phyloP scores from a whole-genome alignment of 2,888 invertebrate genomes.

The Congeria kusceri region DNA sequence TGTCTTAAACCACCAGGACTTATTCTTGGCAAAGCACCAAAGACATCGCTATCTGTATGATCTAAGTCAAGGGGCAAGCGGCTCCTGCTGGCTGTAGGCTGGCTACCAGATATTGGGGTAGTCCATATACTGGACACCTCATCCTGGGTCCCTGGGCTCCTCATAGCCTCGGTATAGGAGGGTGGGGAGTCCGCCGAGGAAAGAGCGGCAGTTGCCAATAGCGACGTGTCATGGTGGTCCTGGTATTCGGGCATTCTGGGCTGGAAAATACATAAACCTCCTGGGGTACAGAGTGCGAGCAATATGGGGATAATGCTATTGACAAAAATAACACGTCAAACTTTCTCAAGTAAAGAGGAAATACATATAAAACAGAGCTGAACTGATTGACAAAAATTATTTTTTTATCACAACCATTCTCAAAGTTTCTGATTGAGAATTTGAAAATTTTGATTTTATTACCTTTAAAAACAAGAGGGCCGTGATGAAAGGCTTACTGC shows the following conservation, averaged over 20 bases:
- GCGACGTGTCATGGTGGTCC: constrained; percentile 25
- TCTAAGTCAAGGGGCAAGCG: constrained; percentile 41
- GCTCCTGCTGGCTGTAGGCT: constrained; percentile 28
- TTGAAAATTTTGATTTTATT: too few relatives aligned
- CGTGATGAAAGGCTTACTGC: too few relatives aligned
- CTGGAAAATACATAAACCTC: too few relatives aligned
- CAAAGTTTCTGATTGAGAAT: too few relatives aligned
- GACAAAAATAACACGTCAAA: too few relatives aligned
- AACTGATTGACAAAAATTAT: too few relatives aligned
- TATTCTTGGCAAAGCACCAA: constrained; percentile 37
- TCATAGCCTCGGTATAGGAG: constrained; percentile 80
- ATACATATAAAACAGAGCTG: too few relatives aligned
- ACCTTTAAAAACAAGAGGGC: too few relatives aligned
- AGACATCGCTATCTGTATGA: constrained; percentile 22
- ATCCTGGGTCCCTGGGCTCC: constrained; percentile 53
- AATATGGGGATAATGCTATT: too few relatives aligned
- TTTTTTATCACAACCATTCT: too few relatives aligned
- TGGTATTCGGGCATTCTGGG: constrained; percentile 16
- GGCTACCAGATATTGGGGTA: constrained; percentile 64
- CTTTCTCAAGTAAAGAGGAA: too few relatives aligned
- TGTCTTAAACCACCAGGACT: constrained; percentile 29
- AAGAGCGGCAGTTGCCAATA: constrained; percentile 18
- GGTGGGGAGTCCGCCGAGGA: constrained; percentile 77
- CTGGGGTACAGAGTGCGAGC: too few relatives aligned
- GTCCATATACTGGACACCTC: constrained; percentile 69